phyloP scores from a whole-genome alignment of 2,797 vertebrate species.

The Ciconia nigra region DNA sequence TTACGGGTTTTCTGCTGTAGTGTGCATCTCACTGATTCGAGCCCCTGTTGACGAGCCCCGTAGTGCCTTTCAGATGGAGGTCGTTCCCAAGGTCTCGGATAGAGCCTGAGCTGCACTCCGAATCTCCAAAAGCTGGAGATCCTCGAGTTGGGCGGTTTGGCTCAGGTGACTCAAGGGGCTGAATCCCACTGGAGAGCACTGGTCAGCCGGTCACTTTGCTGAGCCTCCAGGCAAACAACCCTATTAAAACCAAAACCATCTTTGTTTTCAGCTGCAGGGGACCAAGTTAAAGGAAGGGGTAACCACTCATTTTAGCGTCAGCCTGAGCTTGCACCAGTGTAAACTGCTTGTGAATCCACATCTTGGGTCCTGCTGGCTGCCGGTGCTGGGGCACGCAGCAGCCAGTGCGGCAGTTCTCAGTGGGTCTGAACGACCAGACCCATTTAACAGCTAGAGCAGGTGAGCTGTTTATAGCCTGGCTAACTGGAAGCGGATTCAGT shows the following conservation, averaged over 20 bases:
- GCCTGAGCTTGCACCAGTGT: background rate
- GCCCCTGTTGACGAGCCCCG: accelerated
- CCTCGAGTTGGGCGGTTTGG: accelerated
- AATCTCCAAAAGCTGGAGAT: background rate
- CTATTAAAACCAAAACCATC: background rate
- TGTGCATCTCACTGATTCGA: background rate
- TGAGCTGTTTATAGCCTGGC: background rate
- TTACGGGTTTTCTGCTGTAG: background rate
- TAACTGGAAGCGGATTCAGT: background rate
- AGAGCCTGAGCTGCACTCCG: accelerated
- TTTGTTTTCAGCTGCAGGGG: background rate
- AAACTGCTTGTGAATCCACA: background rate
- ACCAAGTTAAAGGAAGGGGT: background rate
- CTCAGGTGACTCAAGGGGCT: background rate
- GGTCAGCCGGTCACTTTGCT: background rate
- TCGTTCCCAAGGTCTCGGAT: background rate
- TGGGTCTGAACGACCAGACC: background rate
- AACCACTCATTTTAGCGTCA: background rate
- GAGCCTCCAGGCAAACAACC: background rate
- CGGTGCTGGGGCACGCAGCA: background rate
- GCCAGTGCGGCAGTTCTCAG: background rate
- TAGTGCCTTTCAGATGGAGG: background rate
- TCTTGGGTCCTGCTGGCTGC: background rate
- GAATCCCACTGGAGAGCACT: background rate
- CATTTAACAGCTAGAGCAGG: background rate